phyloP scores from a whole-genome alignment of 2,113 vertebrate genomes.

The cattle (Bos taurus) region ARS-UCD2.0 NC_037349.1:29805001-29805500 shows the following conservation, averaged over 20 bases:
- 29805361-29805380: constrained; percentile 76
- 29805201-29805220: constrained; percentile 70
- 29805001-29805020: constrained; percentile 73
- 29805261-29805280: constrained; percentile 77
- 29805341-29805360: constrained; percentile 68
- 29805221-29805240: constrained; percentile 78
- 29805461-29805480: constrained; percentile 53
- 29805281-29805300: constrained; percentile 74
- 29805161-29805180: constrained; percentile 71
- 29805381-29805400: constrained; percentile 78
- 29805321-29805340: constrained; percentile 76
- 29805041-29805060: constrained; percentile 64
- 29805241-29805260: constrained; percentile 73
- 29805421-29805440: constrained; percentile 63
- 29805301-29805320: constrained; percentile 56
- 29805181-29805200: constrained; percentile 74
- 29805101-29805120: constrained; percentile 71
- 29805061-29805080: constrained; percentile 66
- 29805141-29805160: constrained; percentile 75
- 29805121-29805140: constrained; percentile 65
- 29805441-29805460: constrained; percentile 51
- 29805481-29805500: constrained; percentile 59
- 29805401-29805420: constrained; percentile 57
- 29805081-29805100: constrained; percentile 76
- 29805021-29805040: constrained; percentile 80